Evolutionary conservation across 2,113 vertebrate species (phyloP).

Genomic region (Poeciliopsis occidentalis): DNA sequence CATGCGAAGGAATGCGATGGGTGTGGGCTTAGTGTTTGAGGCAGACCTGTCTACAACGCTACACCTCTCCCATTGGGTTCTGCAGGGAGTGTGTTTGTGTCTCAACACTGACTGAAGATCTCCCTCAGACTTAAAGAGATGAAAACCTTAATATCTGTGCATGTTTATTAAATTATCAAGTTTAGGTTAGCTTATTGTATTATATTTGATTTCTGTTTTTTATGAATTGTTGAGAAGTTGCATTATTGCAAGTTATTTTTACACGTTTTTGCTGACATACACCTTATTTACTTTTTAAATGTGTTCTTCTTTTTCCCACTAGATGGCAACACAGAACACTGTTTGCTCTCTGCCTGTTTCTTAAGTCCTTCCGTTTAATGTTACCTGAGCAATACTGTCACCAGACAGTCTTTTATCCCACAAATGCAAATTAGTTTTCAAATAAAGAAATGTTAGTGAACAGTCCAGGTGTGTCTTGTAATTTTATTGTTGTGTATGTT

Average conservation of each 20-base stretch:
- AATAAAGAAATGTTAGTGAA: slow-evolving; percentile 7
- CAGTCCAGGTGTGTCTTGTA: slow-evolving; percentile 14
- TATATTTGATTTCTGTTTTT: no score
- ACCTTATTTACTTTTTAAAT: background rate
- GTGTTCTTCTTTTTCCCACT: slow-evolving; percentile 37
- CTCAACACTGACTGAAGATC: slow-evolving; percentile 84
- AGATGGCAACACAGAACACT: slow-evolving; percentile 68
- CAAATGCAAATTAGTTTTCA: slow-evolving; percentile 1
- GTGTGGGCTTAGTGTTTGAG: no score
- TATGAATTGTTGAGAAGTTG: no score
- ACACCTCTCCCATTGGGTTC: slow-evolving; percentile 94
- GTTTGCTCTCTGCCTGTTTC: background rate
- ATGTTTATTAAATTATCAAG: no score
- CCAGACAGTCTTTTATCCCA: background rate
- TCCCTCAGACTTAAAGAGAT: background rate
- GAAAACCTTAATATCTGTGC: background rate
- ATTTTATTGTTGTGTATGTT: background rate
- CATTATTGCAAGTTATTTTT: no score
- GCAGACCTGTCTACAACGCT: slow-evolving; percentile 43
- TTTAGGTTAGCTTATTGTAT: no score
- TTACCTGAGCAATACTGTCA: background rate
- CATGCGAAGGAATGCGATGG: no score
- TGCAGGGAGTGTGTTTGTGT: slow-evolving; percentile 88
- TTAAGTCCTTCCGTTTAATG: background rate
- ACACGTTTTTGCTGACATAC: no score